phyloP scores from a whole-genome alignment of 2,113 vertebrate species.

The Takifugu bimaculatus region DNA sequence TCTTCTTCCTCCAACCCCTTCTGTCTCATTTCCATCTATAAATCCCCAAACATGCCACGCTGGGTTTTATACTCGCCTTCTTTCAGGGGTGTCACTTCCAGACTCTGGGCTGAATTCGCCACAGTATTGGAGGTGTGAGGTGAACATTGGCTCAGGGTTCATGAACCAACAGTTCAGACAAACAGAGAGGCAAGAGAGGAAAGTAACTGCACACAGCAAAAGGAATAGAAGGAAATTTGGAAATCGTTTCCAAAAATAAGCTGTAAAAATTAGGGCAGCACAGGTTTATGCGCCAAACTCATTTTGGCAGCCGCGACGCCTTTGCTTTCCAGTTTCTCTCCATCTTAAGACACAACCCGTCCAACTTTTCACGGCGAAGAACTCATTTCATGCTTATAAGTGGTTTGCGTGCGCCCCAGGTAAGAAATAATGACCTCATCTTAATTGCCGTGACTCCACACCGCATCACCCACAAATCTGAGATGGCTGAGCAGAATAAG shows the following conservation, averaged over 20 bases:
- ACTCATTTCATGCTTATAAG: not conserved
- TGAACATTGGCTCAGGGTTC: constrained; percentile 21
- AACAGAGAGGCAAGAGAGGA: not conserved
- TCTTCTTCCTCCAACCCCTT: constrained; percentile 16
- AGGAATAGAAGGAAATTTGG: not conserved
- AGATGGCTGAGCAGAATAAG: constrained; percentile 16
- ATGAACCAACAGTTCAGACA: constrained; percentile 18
- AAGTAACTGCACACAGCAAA: not conserved
- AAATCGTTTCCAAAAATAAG: too few species aligned
- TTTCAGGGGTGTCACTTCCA: constrained; percentile 53
- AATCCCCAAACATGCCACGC: constrained; percentile 23
- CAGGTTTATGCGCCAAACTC: too few species aligned
- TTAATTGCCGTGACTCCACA: constrained; percentile 32
- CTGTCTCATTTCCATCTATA: not conserved
- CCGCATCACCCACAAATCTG: not conserved
- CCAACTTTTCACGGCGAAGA: not conserved
- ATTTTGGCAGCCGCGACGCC: too few species aligned
- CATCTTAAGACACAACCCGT: not conserved
- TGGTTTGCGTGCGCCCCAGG: constrained; percentile 32
- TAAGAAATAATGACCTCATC: constrained; percentile 14
- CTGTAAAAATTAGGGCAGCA: too few species aligned
- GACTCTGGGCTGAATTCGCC: constrained; percentile 37
- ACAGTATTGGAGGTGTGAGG: constrained; percentile 38
- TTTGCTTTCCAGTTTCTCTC: not conserved
- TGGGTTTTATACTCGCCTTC: constrained; percentile 46